Conservation (phyloP, 2,113 vertebrate genomes). For the Candoia aspera region DNA sequence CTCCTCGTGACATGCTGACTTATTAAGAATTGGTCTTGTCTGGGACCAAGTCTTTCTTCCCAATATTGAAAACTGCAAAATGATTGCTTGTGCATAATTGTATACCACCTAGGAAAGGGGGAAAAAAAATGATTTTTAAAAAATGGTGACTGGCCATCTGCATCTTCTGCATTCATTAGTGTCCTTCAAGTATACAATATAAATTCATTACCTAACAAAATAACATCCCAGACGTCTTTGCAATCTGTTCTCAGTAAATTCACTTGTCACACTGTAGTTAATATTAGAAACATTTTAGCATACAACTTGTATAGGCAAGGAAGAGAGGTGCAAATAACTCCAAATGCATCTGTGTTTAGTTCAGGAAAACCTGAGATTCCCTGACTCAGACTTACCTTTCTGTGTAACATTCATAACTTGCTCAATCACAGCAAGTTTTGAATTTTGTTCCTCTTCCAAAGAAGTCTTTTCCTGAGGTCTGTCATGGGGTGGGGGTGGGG, state of each 20-base stretch:
- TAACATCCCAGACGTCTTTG: background rate
- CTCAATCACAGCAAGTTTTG: background rate
- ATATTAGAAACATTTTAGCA: constrained; percentile 16
- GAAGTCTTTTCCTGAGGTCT: background rate
- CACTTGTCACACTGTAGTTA: constrained; percentile 14
- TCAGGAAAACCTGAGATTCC: background rate
- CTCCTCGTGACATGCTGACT: constrained; percentile 5
- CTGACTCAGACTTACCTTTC: background rate
- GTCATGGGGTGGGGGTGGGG: background rate
- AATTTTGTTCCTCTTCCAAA: background rate
- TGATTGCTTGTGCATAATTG: constrained; percentile 23
- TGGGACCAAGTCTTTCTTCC: constrained; percentile 14
- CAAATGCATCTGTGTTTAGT: background rate
- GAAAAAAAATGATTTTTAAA: constrained; percentile 17
- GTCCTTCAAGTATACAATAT: constrained; percentile 15
- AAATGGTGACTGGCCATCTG: background rate
- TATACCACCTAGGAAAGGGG: constrained; percentile 10
- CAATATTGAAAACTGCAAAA: constrained; percentile 28
- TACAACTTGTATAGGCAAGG: background rate
- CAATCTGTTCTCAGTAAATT: constrained; percentile 23
- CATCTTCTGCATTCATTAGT: constrained; percentile 9
- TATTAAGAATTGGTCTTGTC: background rate
- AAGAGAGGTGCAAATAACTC: background rate
- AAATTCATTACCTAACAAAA: constrained; percentile 21
- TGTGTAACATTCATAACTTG: background rate